Evolutionary conservation across 1,140 invertebrate genomes (phyloP).

Genomic region (Nephila pilipes): DNA sequence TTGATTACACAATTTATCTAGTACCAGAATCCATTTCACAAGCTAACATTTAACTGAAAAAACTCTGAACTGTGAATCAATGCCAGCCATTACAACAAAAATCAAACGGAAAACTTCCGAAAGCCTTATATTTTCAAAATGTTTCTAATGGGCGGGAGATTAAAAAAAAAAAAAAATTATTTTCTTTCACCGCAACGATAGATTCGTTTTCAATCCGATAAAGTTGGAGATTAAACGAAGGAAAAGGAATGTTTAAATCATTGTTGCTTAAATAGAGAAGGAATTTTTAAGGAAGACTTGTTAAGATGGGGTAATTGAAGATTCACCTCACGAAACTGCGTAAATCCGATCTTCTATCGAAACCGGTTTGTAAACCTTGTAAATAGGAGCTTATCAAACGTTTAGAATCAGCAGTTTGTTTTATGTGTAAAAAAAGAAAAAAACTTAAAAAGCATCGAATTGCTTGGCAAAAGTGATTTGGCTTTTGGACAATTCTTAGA

Average conservation of each 20-base stretch:
- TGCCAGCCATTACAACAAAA: too few relatives aligned
- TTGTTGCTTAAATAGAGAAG: background rate
- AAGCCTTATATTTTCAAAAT: too few relatives aligned
- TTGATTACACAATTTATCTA: too few relatives aligned
- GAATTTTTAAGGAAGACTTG: background rate
- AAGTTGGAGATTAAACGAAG: background rate
- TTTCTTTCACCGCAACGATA: background rate
- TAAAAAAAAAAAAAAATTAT: too few relatives aligned
- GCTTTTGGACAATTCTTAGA: too few relatives aligned
- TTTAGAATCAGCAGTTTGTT: background rate
- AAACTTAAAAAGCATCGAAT: background rate
- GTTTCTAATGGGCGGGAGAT: too few relatives aligned
- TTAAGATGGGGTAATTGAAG: background rate
- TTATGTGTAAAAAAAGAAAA: background rate
- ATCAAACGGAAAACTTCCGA: too few relatives aligned
- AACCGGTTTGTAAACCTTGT: slow-evolving; percentile 12
- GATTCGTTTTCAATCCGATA: background rate
- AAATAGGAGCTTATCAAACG: background rate
- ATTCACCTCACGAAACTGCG: background rate
- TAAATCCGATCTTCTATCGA: background rate
- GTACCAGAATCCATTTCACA: too few relatives aligned
- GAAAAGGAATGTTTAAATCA: background rate
- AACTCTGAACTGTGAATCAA: too few relatives aligned
- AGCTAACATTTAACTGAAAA: too few relatives aligned
- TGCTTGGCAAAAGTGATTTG: background rate